These are phyloP conservation scores for Muscicapa comitata DNA, from an alignment of 2,797 vertebrate genomes.

Conservation along the genomic window DNA sequence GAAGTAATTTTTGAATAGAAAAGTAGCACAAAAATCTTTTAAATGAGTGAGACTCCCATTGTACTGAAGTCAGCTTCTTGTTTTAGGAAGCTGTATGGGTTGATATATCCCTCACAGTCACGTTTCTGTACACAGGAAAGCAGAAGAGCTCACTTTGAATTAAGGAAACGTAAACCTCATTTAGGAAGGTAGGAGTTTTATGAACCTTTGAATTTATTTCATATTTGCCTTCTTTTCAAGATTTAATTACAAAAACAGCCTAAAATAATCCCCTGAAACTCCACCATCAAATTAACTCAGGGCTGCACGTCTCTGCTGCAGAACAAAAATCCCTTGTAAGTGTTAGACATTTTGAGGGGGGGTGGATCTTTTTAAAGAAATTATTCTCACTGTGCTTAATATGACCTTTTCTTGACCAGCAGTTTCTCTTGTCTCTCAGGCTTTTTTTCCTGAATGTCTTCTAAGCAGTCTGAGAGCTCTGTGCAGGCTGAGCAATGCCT, in stretches of 20 bases:
- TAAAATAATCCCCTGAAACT: not conserved
- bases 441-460: not conserved
- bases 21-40: not conserved
- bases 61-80: not conserved
- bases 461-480: not conserved
- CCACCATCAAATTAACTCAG: not conserved
- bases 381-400: not conserved
- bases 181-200: not conserved
- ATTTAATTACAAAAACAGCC: not conserved
- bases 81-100: not conserved
- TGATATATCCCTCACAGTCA: not conserved
- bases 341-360: not conserved
- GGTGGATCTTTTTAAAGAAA: not conserved
- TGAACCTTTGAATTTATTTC: not conserved
- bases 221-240: not conserved
- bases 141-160: not conserved
- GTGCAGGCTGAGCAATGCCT: not conserved
- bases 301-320: not conserved
- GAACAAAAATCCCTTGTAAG: not conserved
- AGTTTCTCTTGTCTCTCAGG: not conserved
- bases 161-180: not conserved
- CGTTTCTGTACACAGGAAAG: not conserved
- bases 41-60: not conserved
- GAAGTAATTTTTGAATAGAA: not conserved
- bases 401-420: not conserved